phyloP scores from a whole-genome alignment of 2,113 vertebrate genomes.

The Conger conger region DNA sequence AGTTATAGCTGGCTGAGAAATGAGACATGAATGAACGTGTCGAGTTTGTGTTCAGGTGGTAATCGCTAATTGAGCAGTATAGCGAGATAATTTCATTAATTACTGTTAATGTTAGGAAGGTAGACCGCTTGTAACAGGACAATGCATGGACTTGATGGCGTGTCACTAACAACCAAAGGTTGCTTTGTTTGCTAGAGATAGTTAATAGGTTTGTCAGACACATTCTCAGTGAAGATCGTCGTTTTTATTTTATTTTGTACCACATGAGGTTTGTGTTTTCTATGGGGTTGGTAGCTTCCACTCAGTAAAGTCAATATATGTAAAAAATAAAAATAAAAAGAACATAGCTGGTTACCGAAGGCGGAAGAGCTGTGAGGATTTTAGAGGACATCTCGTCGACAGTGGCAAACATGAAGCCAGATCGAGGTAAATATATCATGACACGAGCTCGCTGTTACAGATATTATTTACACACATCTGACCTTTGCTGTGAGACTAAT shows the following conservation, averaged over 20 bases:
- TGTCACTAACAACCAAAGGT: not conserved
- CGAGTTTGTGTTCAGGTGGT: not conserved
- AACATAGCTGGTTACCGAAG: conserved; percentile 7
- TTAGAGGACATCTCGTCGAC: conserved; percentile 60
- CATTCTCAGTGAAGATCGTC: not conserved
- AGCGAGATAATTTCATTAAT: not conserved
- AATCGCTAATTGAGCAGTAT: not conserved
- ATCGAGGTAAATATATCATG: conserved; percentile 79
- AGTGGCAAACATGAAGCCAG: conserved; percentile 87
- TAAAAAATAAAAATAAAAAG: not conserved
- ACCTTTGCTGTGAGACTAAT: conserved; percentile 2
- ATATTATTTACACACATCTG: not conserved
- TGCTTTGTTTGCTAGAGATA: not conserved
- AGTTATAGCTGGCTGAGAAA: conserved; percentile 19
- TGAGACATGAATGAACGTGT: not conserved
- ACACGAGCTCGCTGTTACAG: not conserved
- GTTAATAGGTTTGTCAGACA: not conserved
- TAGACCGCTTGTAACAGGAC: not conserved
- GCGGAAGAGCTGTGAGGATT: conserved; percentile 33
- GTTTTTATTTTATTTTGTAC: not conserved
- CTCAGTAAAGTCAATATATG: not conserved
- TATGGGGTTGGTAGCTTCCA: not conserved
- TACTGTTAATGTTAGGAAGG: not conserved
- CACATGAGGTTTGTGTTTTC: not conserved
- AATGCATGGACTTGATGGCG: not conserved